Percentiles rank a stretch among this genome's conserved stretches.
phyloP scores from a whole-genome alignment of 2,113 vertebrate species.

The Leptodactylus fuscus region DNA sequence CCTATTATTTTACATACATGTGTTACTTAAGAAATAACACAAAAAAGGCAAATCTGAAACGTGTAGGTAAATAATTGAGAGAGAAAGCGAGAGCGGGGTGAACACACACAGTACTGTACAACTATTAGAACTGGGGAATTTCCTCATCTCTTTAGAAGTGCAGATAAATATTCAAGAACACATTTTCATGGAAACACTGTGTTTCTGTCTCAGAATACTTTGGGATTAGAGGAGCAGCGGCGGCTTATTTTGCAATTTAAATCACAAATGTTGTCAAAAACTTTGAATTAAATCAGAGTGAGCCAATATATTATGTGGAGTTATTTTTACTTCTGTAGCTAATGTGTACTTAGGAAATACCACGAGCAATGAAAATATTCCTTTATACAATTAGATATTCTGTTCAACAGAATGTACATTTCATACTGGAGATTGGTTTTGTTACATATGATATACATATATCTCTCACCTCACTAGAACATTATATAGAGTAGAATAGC shows the following conservation, averaged over 20 bases:
- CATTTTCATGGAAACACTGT: slow-evolving; percentile 26
- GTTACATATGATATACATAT: neutral
- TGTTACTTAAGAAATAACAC: neutral
- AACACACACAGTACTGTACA: slow-evolving; percentile 1
- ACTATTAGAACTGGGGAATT: slow-evolving; percentile 4
- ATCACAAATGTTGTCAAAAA: slow-evolving; percentile 22
- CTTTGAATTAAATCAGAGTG: neutral
- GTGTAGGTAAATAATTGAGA: slow-evolving; percentile 33
- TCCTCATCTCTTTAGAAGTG: slow-evolving; percentile 25
- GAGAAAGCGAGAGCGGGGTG: neutral
- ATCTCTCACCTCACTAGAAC: neutral
- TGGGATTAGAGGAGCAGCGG: slow-evolving; percentile 6
- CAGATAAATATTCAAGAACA: slow-evolving; percentile 18
- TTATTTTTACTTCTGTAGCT: neutral
- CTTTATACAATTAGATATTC: neutral
- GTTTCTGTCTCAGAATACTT: neutral
- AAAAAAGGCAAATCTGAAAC: neutral
- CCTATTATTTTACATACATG: neutral
- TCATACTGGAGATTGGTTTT: neutral
- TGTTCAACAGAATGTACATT: neutral
- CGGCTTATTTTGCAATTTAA: slow-evolving; percentile 23
- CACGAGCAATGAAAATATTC: slow-evolving; percentile 16
- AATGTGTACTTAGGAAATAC: slow-evolving; percentile 24
- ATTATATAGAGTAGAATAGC: neutral
- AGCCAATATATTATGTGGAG: slow-evolving; percentile 3